These are phyloP conservation scores for Ametastegia equiseti DNA, from an alignment of 2,888 invertebrate genomes.

Conservation along the genomic window DNA sequence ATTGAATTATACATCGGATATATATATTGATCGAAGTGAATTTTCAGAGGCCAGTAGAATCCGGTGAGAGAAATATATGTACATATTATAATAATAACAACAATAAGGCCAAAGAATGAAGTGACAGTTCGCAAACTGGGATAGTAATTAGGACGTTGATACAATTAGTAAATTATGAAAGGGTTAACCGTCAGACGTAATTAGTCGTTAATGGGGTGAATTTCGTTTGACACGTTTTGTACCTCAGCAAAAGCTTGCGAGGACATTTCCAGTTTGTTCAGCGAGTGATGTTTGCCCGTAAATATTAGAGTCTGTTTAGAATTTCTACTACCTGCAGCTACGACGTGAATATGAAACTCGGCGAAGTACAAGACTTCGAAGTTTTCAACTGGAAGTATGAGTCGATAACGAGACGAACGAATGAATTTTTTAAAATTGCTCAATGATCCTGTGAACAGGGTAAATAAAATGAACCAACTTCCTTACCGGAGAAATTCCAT, in stretches of 20 bases:
- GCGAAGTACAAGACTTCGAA: too few species aligned
- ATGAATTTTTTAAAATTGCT: not conserved
- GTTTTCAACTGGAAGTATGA: too few species aligned
- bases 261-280: not conserved
- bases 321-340: too few species aligned
- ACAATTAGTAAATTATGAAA: constrained; percentile 24
- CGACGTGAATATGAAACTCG: too few species aligned
- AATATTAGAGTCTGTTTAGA: too few species aligned
- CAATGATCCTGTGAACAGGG: not conserved
- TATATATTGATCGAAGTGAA: not conserved
- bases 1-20: not conserved
- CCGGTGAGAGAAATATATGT: not conserved
- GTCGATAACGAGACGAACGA: too few species aligned
- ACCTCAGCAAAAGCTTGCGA: not conserved
- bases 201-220: constrained; percentile 8
- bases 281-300: not conserved
- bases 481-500: not conserved
- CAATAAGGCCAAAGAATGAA: not conserved
- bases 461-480: not conserved
- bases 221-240: constrained; percentile 39
- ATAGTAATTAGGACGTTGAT: constrained; percentile 12
- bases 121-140: not conserved
- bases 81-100: too few species aligned
- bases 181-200: constrained; percentile 15
- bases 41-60: not conserved